These are phyloP conservation scores for Drosophila prolongata DNA, from an alignment of 2,888 invertebrate genomes.

Conservation along the genomic window DNA sequence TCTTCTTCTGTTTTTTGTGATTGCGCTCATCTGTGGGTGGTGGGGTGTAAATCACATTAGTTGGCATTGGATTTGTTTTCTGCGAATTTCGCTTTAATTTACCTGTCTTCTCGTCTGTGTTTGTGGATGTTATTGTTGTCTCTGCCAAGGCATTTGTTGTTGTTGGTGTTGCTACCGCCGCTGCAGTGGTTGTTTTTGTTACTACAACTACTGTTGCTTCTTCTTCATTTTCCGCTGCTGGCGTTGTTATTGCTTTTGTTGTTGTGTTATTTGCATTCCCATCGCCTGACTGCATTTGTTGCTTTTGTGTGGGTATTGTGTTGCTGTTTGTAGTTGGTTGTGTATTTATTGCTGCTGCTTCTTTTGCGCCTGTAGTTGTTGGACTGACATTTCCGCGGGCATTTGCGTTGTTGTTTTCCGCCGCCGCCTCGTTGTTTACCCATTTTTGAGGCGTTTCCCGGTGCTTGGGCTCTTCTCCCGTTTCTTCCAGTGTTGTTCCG, in stretches of 20 bases:
- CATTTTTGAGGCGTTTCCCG: slow-evolving; percentile 33
- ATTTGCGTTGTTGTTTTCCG: slow-evolving; percentile 52
- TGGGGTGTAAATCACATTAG: slow-evolving; percentile 19
- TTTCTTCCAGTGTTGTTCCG: neutral
- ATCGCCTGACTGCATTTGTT: slow-evolving; percentile 40
- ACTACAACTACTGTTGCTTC: slow-evolving; percentile 14
- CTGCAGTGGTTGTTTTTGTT: slow-evolving; percentile 36
- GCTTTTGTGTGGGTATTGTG: slow-evolving; percentile 13
- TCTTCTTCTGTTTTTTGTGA: slow-evolving; percentile 83
- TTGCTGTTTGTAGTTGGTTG: slow-evolving; percentile 39
- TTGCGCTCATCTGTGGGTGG: slow-evolving; percentile 66
- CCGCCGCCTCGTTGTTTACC: slow-evolving; percentile 33
- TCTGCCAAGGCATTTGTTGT: slow-evolving; percentile 11
- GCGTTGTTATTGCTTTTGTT: slow-evolving; percentile 32
- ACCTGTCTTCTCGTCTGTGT: slow-evolving; percentile 51
- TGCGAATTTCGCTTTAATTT: slow-evolving; percentile 43
- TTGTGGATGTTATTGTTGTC: slow-evolving; percentile 35
- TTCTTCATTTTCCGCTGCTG: slow-evolving; percentile 29
- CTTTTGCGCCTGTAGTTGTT: slow-evolving; percentile 23
- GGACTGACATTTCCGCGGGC: slow-evolving; percentile 44
- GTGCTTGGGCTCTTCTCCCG: slow-evolving; percentile 18
- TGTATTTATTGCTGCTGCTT: slow-evolving; percentile 25
- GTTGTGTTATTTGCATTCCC: slow-evolving; percentile 60
- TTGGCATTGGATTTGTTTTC: slow-evolving; percentile 41
- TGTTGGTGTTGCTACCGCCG: slow-evolving; percentile 17